phyloP scores from a whole-genome alignment of 2,888 invertebrate species.

The Crocallis elinguaria region DNA sequence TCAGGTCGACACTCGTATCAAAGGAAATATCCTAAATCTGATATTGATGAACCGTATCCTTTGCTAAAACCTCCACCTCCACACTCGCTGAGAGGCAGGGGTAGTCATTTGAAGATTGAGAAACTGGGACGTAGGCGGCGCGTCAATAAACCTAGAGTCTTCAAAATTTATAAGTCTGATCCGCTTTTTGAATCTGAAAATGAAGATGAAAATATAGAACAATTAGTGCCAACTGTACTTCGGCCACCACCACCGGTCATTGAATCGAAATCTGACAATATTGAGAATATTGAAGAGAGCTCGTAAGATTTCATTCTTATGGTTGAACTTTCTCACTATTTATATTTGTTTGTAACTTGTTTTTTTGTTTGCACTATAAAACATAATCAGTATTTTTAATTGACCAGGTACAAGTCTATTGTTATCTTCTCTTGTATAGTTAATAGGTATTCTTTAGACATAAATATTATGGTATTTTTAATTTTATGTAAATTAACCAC shows the following conservation, averaged over 20 bases:
- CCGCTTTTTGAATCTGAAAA: constrained; percentile 63
- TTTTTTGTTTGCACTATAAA: background rate
- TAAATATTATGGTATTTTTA: background rate
- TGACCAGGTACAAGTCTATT: constrained; percentile 15
- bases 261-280: constrained; percentile 57
- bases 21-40: constrained; percentile 66
- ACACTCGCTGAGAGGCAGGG: constrained; percentile 53
- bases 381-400: constrained; percentile 11
- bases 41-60: constrained; percentile 71
- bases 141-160: constrained; percentile 59
- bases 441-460: background rate
- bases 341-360: background rate
- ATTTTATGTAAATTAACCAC: background rate
- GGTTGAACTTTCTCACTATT: no score
- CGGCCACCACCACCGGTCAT: constrained; percentile 61
- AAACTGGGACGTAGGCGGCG: constrained; percentile 63
- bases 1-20: constrained; percentile 58
- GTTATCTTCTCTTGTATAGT: background rate
- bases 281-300: constrained; percentile 24
- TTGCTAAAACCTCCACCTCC: constrained; percentile 75
- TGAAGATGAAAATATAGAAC: constrained; percentile 52
- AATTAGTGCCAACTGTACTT: constrained; percentile 56
- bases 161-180: constrained; percentile 65
- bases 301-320: constrained; percentile 7
- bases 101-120: constrained; percentile 54